Evolutionary conservation across 2,113 vertebrate genomes (phyloP), one percentile per base, ranked within the genome.

Genomic region (Trematomus loennbergii): DNA sequence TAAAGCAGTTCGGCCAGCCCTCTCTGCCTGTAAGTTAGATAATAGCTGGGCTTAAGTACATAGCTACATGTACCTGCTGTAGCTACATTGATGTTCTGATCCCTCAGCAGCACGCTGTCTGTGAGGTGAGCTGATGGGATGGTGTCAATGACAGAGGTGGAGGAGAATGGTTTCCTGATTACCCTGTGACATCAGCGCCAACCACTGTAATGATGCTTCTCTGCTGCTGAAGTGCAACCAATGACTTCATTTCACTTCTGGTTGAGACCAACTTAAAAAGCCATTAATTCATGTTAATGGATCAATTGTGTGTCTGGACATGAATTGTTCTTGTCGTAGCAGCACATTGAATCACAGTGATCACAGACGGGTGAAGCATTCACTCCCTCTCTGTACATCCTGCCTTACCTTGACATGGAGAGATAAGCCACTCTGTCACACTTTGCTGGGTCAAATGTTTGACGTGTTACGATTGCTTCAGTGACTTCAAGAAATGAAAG

Each of bases 81-180:
- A 58, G 52, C 22, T 40, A 3, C 68, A 69, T 77, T 53, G 76
- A 79, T 76, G 79, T 72, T 22, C 5, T 13, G 48, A 43, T 50
- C 43, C 4, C 60, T 25, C 46, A n/a, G 71, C 40, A 62, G 52
- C 53, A 1, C 9, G 13, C 25, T 11, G 33, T 78, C 49, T 54
- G 64, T 11, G 43, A 55, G 20, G 45, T 61, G 58, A 60, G 66
- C 22, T 64, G 18, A 71, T 45, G 67, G 72, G 52, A 71, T 58
- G 50, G 18, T 52, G 22, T 68, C 36, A 20, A 0, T 53, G 66
- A 75, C 52, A 13, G 65, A 82, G 66, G 5, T 7, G 46, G 40
- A 66, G 45, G 67, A 45, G 57, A 48, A 82, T 63, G 54, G 55
- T 52, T 49, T 58, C 20, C 25, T 66, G 22, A 80, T 78, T 64